These are phyloP conservation scores for Sebastiscus tertius DNA, from an alignment of 2,797 vertebrate species.

Conservation along the genomic window DNA sequence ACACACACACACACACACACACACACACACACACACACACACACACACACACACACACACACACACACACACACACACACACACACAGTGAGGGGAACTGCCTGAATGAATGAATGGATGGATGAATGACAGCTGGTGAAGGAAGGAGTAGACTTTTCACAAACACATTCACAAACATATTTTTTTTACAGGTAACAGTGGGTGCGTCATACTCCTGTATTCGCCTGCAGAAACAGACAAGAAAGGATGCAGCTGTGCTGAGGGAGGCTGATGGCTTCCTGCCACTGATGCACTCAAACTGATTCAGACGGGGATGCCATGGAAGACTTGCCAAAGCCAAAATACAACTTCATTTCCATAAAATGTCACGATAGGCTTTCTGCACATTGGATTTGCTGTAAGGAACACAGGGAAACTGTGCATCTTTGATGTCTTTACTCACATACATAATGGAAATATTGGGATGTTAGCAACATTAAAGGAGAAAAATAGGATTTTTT, in stretches of 20 bases:
- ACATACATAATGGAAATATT: background rate
- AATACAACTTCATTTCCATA: conserved; percentile 43
- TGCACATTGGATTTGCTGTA: conserved; percentile 12
- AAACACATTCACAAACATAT: conserved; percentile 9
- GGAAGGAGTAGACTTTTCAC: background rate
- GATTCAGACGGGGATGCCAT: conserved; percentile 58
- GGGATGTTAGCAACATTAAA: background rate
- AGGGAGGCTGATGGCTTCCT: conserved; percentile 57
- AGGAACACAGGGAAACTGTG: background rate
- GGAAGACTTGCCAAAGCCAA: conserved; percentile 43
- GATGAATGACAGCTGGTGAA: conserved; percentile 15
- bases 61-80: background rate
- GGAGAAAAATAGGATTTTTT: background rate
- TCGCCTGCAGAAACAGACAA: conserved; percentile 54
- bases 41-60: background rate
- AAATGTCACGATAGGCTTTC: conserved; percentile 9
- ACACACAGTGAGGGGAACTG: background rate
- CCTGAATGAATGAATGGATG: conserved; percentile 35
- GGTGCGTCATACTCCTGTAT: conserved; percentile 36
- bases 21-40: background rate
- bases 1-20: background rate
- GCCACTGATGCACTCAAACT: conserved; percentile 72
- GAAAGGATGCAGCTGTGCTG: conserved; percentile 52
- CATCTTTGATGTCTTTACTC: background rate
- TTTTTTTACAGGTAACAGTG: conserved; percentile 28